Evolutionary conservation across 2,113 vertebrate species (phyloP), one percentile per base, ranked within the genome.

Genomic region (Vulpes ferrilata): DNA sequence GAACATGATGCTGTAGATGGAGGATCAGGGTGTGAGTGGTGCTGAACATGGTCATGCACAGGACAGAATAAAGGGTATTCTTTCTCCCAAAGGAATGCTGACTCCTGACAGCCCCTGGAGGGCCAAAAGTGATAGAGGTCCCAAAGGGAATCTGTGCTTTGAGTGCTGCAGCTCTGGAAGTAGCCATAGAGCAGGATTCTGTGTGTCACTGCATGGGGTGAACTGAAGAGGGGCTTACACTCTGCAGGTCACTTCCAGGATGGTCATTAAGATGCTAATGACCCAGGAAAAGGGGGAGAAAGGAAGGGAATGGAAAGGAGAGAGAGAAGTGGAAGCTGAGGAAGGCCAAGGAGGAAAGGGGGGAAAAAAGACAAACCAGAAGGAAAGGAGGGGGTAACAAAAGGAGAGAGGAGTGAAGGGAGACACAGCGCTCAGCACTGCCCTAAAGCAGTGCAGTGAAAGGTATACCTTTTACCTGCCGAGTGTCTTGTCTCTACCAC

Each of bases 1-100:
- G 27, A 38, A 6, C 11, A 0, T 2, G 0, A 0, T 17, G 2
- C 59, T 35, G 8, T 13, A 59, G 19, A 11, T 4, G 11, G 25
- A 78, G 32, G 48, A 81, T 13, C 4, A 4, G 32, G 22, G 8
- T 5, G 0, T n/a, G 30, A 22, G 10, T 9, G 38, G 35, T 32
- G 12, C 25, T 57, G 9, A 59, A 38, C 32, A 2, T 2, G n/a
- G 6, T 69, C 89, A 81, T 30, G 35, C 48, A 7, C 4, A 38
- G 25, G 57, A 30, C 12, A 55, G 53, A 60, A 67, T 32, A 55
- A 67, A 57, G 7, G 16, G 59, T 3, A 9, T 53, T 69, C 67
- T 59, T 51, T 62, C 15, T n/a, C 74, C 51, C 9, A 38, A 38
- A 83, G 51, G 38, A 20, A 38, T 19, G 67, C 23, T 23, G 38